A percentile compares a stretch with the other conserved stretches of the same genome.
These are phyloP conservation scores for Drosophila biarmipes DNA, from an alignment of 1,140 invertebrate species.

Conservation along the genomic window DNA sequence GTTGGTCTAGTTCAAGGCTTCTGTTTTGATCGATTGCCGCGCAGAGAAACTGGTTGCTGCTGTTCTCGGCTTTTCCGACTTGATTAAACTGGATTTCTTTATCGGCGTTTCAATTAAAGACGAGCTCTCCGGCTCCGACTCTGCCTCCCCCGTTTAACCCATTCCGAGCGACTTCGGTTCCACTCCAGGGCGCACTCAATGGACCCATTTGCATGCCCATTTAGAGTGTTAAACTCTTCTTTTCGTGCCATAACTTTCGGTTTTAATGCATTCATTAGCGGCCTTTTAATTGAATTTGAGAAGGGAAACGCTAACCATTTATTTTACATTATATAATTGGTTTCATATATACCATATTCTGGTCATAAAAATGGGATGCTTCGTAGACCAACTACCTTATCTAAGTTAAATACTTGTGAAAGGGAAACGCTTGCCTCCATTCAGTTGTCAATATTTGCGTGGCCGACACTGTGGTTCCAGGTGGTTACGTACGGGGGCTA, in stretches of 20 bases:
- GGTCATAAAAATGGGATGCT: too few species aligned
- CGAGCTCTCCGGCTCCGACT: constrained; percentile 13
- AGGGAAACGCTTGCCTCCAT: not conserved
- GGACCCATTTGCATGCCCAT: constrained; percentile 48
- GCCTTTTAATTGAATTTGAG: constrained; percentile 20
- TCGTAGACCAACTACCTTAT: not conserved
- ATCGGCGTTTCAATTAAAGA: constrained; percentile 62
- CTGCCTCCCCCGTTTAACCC: not conserved
- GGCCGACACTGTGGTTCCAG: constrained; percentile 38
- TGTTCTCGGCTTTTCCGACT: constrained; percentile 45
- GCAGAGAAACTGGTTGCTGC: constrained; percentile 49
- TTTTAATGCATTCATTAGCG: constrained; percentile 45
- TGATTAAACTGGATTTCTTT: constrained; percentile 52
- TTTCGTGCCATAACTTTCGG: constrained; percentile 39
- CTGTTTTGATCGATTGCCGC: constrained; percentile 14
- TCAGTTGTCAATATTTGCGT: constrained; percentile 44
- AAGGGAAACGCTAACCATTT: too few species aligned
- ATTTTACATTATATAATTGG: too few species aligned
- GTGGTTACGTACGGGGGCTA: constrained; percentile 17
- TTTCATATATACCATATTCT: not conserved
- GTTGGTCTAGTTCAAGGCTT: constrained; percentile 61
- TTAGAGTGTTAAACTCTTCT: constrained; percentile 54
- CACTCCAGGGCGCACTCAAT: constrained; percentile 56
- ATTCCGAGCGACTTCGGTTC: constrained; percentile 28
- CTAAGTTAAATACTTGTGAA: not conserved